phyloP scores from a whole-genome alignment of 2,113 vertebrate species.

The Callipepla californica region DNA sequence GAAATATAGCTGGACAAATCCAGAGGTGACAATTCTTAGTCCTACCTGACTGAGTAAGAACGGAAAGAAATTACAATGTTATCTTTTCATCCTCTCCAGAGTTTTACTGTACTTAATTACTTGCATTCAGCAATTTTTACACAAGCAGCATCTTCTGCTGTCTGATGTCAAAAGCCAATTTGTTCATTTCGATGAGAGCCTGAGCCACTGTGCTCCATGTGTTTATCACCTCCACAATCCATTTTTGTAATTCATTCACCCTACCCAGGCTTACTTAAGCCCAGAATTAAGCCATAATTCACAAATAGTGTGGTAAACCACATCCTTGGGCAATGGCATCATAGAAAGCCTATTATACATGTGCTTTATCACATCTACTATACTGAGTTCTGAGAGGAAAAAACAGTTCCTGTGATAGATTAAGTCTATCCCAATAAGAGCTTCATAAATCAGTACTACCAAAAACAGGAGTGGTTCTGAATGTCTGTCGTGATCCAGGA shows the following conservation, averaged over 20 bases:
- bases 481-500: conserved; percentile 16
- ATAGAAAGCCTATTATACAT: conserved; percentile 18
- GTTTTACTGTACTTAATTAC: not conserved
- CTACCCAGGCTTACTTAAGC: conserved; percentile 41
- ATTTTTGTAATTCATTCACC: conserved; percentile 42
- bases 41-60: not conserved
- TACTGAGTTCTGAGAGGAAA: conserved; percentile 14
- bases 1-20: not conserved
- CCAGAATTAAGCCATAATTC: conserved; percentile 46
- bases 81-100: not conserved
- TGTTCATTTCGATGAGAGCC: conserved; percentile 7
- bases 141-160: conserved; percentile 9
- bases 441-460: conserved; percentile 44
- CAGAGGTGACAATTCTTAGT: not conserved
- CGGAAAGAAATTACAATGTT: not conserved
- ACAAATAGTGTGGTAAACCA: conserved; percentile 34
- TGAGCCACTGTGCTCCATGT: not conserved
- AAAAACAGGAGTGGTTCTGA: conserved; percentile 40
- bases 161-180: not conserved
- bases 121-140: conserved; percentile 20
- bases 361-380: conserved; percentile 57
- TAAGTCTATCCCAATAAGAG: conserved; percentile 38
- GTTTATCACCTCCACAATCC: conserved; percentile 21
- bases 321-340: not conserved
- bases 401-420: conserved; percentile 62